Evolutionary conservation across 2,113 vertebrate genomes (phyloP), one percentile per base, ranked within the genome.

Genomic region (Heterocephalus glaber): DNA sequence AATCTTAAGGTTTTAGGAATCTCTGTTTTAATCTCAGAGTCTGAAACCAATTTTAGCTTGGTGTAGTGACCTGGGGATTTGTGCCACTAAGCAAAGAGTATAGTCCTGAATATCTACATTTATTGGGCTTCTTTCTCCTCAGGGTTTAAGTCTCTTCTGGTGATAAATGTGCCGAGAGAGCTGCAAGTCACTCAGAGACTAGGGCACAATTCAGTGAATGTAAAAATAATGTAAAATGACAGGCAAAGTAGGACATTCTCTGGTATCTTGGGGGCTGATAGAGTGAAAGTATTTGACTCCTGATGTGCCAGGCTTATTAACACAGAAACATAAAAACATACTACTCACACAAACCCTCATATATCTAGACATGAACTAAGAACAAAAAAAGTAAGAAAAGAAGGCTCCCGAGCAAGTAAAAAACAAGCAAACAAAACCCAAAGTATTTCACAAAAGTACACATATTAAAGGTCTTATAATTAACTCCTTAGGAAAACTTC

Each of bases 221-320:
- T 93, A 96, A 95, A 97, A 97, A 91, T 95, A 95, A 97, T 96
- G 84, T 91, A 97, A 96, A 97, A 97, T 96, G 91, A 95, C 95
- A 97, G 83, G 94, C 88, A 94, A 98, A 96, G 82, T 96, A 96
- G 94, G 95, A 61, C 93, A 96, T 96, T 90, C 94, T 96, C 82
- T 92, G 49, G 41, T 96, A 86, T 94, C 94, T 96, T 91, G 72
- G 83, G 90, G 95, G 86, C 56, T 97, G 85, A 96, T 89, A 95
- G 89, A 89, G 82, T 95, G 56, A 84, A 97, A 92, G 49, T 94
- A 97, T 96, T 97, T 94, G 82, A 95, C 72, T 96, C 95, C 28
- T 86, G 77, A 97, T 96, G 89, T 96, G 54, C 33, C 77, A 90
- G 77, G 94, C 92, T 97, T 95, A 96, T 94, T 98, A 96, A 91